Evolutionary conservation across 2,797 vertebrate species (phyloP).

Genomic region (Peromyscus aztecus): DNA sequence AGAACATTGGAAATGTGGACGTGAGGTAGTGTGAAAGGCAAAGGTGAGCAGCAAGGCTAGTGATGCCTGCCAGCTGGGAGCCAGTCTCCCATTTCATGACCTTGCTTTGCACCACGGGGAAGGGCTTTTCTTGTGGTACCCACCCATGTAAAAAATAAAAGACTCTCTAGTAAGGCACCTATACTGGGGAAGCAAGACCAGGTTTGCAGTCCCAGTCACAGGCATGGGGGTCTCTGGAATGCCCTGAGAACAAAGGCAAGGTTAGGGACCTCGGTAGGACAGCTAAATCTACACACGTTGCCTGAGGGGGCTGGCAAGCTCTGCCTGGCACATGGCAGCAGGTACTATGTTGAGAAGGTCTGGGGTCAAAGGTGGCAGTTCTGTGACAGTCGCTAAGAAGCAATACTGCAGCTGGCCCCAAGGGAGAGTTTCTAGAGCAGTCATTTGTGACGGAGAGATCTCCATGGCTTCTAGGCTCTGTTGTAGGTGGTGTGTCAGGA

Average conservation of each 20-base stretch:
- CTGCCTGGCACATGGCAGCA: not conserved
- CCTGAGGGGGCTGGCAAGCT: not conserved
- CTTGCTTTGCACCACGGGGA: rapidly evolving
- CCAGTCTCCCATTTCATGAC: not conserved
- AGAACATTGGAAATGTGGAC: not conserved
- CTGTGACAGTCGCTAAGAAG: not conserved
- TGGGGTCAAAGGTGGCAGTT: not conserved
- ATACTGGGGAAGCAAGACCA: not conserved
- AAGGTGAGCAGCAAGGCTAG: not conserved
- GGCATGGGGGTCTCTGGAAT: not conserved
- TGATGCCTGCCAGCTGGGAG: not conserved
- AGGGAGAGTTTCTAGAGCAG: not conserved
- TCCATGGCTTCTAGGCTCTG: not conserved
- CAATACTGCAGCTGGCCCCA: not conserved
- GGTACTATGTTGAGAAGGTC: not conserved
- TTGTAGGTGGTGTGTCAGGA: not conserved
- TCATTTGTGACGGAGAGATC: not conserved
- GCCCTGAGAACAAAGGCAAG: not conserved
- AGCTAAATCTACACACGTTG: not conserved
- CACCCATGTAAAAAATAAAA: not conserved
- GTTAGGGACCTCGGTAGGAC: not conserved
- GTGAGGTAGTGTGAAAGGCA: not conserved
- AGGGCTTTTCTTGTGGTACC: rapidly evolving
- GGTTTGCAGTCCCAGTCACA: not conserved
- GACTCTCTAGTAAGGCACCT: no score